Base-by-base conservation (phyloP, 1,140 invertebrate species). In the Cotesia chilonis region DNA sequence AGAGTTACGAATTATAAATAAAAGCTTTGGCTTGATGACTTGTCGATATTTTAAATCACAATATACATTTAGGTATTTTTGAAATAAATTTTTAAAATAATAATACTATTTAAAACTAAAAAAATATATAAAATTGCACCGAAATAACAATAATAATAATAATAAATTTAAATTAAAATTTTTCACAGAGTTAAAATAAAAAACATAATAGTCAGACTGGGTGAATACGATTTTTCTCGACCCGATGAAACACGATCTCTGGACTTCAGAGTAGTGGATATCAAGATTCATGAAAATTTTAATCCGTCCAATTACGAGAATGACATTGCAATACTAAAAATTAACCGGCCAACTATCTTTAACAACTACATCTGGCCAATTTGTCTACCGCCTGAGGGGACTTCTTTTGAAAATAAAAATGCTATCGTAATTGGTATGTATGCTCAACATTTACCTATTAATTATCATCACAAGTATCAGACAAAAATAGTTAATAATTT, bases 321-420 rank as follows among this genome's bases (percentile, higher is more conserved):
- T 77, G 95, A 96, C 77, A 92, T 96, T 64, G 92, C 94, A 0
- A 89, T 96, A n/a, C 73, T 96, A 20, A 92, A 91, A 79, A 85
- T 96, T 4, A 87, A 90, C 52, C 84, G 89, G 10, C 85, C 92
- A 0, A 92, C 93, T 0, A 85, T 89, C 2, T 95, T 94, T 79
- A 92, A 92, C 74, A 90, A 89, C 2, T 94, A 94, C 78, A 93
- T 96, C 28, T 93, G 94, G 90, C 94, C 94, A 0, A 91, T 96
- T 57, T 96, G 95, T 81, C 86, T 96, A 20, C 95, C 95, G 6
- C 92, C 92, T 0, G 71, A 88, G 0, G 89, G 89, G 38, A 81
- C 88, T 57, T 83, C 86, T 17, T 90, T 91, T 76, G 90, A 90
- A 12, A 90, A 92, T 28, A 88, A 91, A 79, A 90, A 87, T 41